Evolutionary conservation across 2,888 invertebrate species (phyloP).

Genomic region (Zygogramma bicolorata): DNA sequence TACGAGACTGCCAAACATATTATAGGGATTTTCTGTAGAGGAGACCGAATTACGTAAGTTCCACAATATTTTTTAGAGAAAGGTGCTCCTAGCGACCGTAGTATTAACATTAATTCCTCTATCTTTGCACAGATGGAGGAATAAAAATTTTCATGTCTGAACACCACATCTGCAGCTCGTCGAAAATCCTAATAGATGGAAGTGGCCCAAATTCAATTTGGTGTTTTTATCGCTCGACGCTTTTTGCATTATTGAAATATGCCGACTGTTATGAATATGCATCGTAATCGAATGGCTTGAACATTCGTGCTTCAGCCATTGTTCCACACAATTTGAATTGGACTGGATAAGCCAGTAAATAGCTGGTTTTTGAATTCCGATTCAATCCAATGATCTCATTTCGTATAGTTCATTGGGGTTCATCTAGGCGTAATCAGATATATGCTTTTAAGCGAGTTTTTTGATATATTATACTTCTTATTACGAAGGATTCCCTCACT

Average conservation of each 20-base stretch:
- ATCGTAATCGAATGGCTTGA: background rate
- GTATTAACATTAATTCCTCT: too few relatives aligned
- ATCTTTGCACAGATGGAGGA: background rate
- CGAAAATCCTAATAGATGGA: background rate
- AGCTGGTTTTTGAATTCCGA: background rate
- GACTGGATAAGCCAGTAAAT: background rate
- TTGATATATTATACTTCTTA: too few relatives aligned
- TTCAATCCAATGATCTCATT: background rate
- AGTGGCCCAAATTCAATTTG: background rate
- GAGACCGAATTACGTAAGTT: too few relatives aligned
- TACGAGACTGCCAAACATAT: too few relatives aligned
- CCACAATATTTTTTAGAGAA: too few relatives aligned
- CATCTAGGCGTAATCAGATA: background rate
- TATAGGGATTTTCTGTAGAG: too few relatives aligned
- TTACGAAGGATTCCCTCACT: too few relatives aligned
- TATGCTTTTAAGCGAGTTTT: background rate
- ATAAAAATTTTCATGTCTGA: background rate
- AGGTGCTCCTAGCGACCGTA: too few relatives aligned
- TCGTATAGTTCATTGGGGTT: background rate
- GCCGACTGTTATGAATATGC: background rate
- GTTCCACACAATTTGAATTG: background rate
- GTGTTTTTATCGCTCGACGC: background rate
- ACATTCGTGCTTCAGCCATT: background rate
- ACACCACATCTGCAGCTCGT: background rate
- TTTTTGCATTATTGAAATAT: background rate